Evolutionary conservation across 2,797 vertebrate genomes (phyloP).

Genomic region (Graptemys geographica): DNA sequence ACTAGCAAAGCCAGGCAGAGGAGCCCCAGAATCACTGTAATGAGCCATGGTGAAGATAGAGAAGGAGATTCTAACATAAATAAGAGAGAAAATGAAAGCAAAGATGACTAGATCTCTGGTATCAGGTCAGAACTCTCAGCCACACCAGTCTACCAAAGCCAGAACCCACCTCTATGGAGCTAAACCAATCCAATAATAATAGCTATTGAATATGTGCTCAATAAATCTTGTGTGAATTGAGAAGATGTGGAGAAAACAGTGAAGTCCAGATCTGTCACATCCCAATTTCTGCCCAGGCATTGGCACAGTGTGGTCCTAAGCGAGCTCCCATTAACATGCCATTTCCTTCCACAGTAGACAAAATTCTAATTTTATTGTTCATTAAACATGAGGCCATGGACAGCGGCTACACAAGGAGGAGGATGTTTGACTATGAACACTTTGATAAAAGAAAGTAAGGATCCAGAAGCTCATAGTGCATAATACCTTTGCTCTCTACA

Average conservation of each 20-base stretch:
- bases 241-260: neutral
- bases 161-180: neutral
- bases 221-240: neutral
- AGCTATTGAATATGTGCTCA: neutral
- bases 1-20: slow-evolving; percentile 1
- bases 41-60: neutral
- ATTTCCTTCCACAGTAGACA: neutral
- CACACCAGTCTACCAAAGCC: neutral
- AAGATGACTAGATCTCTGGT: neutral
- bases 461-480: neutral
- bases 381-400: neutral
- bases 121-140: neutral
- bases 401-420: neutral
- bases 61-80: neutral
- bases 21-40: neutral
- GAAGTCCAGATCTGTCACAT: neutral
- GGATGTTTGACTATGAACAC: neutral
- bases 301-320: neutral
- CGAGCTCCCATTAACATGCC: neutral
- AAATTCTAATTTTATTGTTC: neutral
- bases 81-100: neutral
- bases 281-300: neutral
- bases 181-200: neutral
- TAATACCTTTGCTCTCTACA: neutral
- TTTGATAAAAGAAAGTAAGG: neutral